Evolutionary conservation across 1,140 invertebrate genomes (phyloP), one percentile per base, ranked within the genome.

Genomic region (Luehdorfia chinensis): DNA sequence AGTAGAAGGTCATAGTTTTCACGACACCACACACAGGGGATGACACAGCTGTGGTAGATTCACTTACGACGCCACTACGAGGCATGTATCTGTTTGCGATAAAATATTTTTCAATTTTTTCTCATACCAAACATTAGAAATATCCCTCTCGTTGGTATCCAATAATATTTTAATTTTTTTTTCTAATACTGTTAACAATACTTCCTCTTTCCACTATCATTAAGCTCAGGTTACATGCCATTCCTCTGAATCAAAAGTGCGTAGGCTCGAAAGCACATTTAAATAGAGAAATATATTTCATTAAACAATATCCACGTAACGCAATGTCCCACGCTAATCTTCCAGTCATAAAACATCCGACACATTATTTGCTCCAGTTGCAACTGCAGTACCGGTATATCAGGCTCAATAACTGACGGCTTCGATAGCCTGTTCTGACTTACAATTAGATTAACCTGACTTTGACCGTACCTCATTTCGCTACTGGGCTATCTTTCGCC

Each of bases 391-490:
- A 5, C 13, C 31, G 31, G 7, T 21, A 37, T 37, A 37, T 37
- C 55, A 44, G 37, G 25, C 27, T 28, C 15, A 3, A 18, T 43
- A 50, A 50, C 47, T 43, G 55, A 59, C 55, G 37, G 43, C 28
- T 30, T 14, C 33, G 55, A 53, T 46, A 54, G 55, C 11, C 25
- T 36, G 28, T 36, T 59, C 19, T 54, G 55, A 59, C 34, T 19
- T 47, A 44, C 45, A 54, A 61, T 61, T 57, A 57, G 58, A 54
- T 61, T 47, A 43, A 41, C 49, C 34, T n/a, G 34, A 37, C 34
- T 37, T 37, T 23, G 34, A 37, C 34, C 34, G 18, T 37, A 37
- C 34, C 18, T 37, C 34, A 37, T 37, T 37, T 37, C 11, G 34
- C 34, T 37, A 37, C 34, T 9, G 34, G 34, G 18, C 18, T 37